A percentile compares a stretch with the other conserved stretches of the same genome.
These are phyloP conservation scores for Elmis aenea DNA, from an alignment of 2,888 invertebrate species.

Conservation along the genomic window DNA sequence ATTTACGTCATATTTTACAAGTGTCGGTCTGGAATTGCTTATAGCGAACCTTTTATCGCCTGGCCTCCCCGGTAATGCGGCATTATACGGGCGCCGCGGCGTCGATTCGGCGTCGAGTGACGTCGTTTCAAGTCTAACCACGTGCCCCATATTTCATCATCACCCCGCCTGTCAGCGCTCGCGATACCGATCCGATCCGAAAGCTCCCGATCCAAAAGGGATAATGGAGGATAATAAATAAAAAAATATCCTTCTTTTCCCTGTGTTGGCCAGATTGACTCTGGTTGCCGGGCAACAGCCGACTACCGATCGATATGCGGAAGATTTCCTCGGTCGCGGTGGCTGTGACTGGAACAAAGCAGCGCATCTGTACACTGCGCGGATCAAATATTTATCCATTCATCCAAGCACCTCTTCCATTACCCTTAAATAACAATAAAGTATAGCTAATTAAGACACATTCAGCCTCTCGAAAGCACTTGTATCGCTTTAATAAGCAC, in stretches of 20 bases:
- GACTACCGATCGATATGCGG: constrained; percentile 51
- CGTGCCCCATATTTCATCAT: constrained; percentile 71
- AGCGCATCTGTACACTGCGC: constrained; percentile 20
- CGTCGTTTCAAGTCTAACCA: constrained; percentile 70
- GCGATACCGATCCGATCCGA: constrained; percentile 31
- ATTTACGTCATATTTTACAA: constrained; percentile 36
- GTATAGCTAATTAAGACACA: too few relatives aligned
- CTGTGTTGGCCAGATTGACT: constrained; percentile 53
- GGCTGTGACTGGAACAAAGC: constrained; percentile 38
- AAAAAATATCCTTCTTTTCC: constrained; percentile 47
- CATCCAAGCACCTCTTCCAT: too few relatives aligned
- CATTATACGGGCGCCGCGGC: constrained; percentile 47
- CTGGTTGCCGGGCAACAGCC: constrained; percentile 54
- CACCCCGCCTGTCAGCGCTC: constrained; percentile 47
- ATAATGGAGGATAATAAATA: constrained; percentile 48
- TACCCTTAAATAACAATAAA: too few relatives aligned
- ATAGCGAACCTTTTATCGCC: constrained; percentile 35
- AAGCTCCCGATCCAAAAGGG: constrained; percentile 39
- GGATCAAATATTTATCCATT: constrained; percentile 12
- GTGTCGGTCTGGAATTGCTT: constrained; percentile 32
- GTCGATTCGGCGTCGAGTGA: constrained; percentile 53
- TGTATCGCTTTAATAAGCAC: too few relatives aligned
- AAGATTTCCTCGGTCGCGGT: constrained; percentile 41
- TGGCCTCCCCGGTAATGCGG: constrained; percentile 39
- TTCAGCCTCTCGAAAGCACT: too few relatives aligned